Evolutionary conservation across 2,113 vertebrate species (phyloP).

Genomic region (Ploceus nigricollis): DNA sequence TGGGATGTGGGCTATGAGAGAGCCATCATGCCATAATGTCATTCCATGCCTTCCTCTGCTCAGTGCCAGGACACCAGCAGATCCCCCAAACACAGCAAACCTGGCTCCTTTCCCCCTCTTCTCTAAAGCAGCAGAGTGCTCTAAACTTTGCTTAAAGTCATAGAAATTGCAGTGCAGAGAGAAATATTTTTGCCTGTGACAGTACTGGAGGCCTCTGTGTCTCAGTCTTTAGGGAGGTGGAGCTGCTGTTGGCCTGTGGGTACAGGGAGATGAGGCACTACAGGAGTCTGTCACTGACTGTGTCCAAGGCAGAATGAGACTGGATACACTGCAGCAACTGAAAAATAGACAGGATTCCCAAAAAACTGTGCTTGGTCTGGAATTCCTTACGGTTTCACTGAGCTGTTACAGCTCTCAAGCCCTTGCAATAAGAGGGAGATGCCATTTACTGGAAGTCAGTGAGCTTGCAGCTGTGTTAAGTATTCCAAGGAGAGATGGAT

Average conservation of each 20-base stretch:
- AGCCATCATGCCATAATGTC: accelerated
- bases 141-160: neutral
- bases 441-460: neutral
- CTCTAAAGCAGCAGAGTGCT: neutral
- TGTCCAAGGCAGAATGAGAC: neutral
- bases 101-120: neutral
- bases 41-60: neutral
- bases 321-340: neutral
- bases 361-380: neutral
- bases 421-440: neutral
- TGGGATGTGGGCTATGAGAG: neutral
- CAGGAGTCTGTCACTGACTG: accelerated
- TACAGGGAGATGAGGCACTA: neutral
- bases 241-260: neutral
- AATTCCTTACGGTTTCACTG: neutral
- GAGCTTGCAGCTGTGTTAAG: neutral
- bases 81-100: neutral
- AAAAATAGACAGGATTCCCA: neutral
- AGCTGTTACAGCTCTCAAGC: neutral
- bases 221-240: neutral
- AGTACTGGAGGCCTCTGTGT: neutral
- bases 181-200: neutral
- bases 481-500: neutral
- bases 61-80: neutral
- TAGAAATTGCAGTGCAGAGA: neutral